These are phyloP conservation scores for Steinernema khuongi DNA, from an alignment of 1,140 invertebrate species.

Conservation along the genomic window DNA sequence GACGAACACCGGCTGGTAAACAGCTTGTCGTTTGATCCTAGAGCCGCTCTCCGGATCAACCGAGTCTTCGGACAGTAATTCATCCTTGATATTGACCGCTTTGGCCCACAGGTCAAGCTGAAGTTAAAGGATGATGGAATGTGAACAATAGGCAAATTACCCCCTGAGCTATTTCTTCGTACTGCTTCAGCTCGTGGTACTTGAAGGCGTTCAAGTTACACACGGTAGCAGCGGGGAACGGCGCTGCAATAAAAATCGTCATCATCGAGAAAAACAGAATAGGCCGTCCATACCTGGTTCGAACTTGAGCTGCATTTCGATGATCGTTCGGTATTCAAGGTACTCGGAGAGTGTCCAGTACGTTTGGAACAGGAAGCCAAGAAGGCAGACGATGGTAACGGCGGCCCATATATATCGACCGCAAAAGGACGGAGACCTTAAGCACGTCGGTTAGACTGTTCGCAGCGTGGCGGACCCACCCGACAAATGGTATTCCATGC, in stretches of 20 bases:
- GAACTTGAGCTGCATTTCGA: constrained; percentile 59
- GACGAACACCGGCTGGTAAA: constrained; percentile 56
- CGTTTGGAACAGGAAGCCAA: constrained; percentile 50
- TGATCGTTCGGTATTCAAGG: constrained; percentile 54
- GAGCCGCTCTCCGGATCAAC: background rate
- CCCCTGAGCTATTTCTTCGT: constrained; percentile 54
- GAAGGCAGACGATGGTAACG: constrained; percentile 46
- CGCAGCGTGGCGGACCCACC: constrained; percentile 32
- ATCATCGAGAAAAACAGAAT: background rate
- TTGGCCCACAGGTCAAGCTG: constrained; percentile 51
- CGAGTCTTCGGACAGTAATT: background rate
- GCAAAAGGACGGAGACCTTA: constrained; percentile 55
- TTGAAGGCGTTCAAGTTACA: constrained; percentile 58
- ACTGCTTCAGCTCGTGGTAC: constrained; percentile 50
- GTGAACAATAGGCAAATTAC: constrained; percentile 36
- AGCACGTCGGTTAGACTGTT: constrained; percentile 16
- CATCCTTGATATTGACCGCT: constrained; percentile 46
- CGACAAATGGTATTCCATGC: constrained; percentile 58
- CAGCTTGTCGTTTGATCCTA: constrained; percentile 47
- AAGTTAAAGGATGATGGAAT: background rate
- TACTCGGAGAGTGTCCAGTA: constrained; percentile 57
- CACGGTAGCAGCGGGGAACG: constrained; percentile 58
- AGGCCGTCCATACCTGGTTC: constrained; percentile 43
- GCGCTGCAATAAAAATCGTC: constrained; percentile 40
- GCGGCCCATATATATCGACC: constrained; percentile 48